Conservation (phyloP, 2,797 vertebrate species). For the Macropus fuliginosus region DNA sequence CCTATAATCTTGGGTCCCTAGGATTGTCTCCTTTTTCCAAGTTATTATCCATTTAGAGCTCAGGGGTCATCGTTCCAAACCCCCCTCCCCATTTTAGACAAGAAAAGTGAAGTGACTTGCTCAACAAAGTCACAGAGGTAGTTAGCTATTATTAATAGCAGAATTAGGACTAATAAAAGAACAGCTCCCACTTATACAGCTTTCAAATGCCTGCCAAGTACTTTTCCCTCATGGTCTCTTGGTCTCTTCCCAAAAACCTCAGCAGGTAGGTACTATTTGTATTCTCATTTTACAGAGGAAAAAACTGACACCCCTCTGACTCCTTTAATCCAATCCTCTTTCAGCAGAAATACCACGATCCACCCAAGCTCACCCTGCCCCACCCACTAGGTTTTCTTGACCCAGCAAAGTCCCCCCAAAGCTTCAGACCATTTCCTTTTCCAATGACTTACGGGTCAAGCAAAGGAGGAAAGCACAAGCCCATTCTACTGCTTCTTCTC, state of each 20-base stretch:
- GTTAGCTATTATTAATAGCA: neutral
- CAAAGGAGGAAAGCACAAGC: neutral
- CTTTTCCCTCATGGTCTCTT: neutral
- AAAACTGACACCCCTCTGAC: rapidly evolving
- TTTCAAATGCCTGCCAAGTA: neutral
- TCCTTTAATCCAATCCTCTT: neutral
- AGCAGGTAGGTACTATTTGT: neutral
- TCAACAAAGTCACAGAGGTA: neutral
- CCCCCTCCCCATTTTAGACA: neutral
- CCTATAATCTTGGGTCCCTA: neutral
- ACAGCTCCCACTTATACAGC: neutral
- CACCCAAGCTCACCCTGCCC: neutral
- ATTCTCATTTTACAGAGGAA: neutral
- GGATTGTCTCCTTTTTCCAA: neutral
- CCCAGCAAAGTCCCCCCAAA: neutral
- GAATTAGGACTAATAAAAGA: neutral
- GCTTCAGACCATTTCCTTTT: neutral
- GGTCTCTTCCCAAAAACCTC: neutral
- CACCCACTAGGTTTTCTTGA: neutral
- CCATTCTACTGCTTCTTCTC: neutral
- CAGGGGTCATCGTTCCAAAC: neutral
- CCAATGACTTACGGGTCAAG: neutral
- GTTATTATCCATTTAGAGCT: neutral
- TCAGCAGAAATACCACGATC: neutral
- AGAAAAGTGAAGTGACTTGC: neutral